Evolutionary conservation across 2,113 vertebrate genomes (phyloP), one percentile per base, ranked within the genome.

Genomic region (Oncorhynchus masou): DNA sequence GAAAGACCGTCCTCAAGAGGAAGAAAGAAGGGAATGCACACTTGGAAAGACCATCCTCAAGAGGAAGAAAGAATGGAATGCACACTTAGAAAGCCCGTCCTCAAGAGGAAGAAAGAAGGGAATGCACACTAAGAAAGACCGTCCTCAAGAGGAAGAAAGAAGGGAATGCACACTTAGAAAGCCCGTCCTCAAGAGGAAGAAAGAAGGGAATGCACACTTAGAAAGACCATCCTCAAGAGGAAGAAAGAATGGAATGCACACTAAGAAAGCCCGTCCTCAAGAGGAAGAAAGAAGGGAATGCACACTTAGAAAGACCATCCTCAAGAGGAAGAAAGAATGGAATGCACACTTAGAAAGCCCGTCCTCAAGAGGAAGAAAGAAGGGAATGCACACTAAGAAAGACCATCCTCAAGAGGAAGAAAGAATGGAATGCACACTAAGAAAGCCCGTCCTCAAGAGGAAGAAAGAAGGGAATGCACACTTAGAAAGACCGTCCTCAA

Each of bases 41-140:
- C 54, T 54, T 5, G 75, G 25, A 70, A 72, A 74, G 49, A 67
- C 16, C 25, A 13, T 67, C 24, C 9, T 62, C 59, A 22, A 22
- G 59, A 67, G 91, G 71, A 87, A 45, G 5, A 31, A 16, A 69
- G 6, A 90, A 59, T 48, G 59, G 39, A 39, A 45, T 3, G 0
- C 25, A 29, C 25, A 67, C 54, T 54, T 5, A 79, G 25, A 70
- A 72, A 74, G 49, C 60, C 16, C 25, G 5, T 67, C 24, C 9
- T 62, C 59, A 22, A 22, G 59, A 67, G 91, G 71, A 87, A 45
- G 5, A 31, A 16, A 69, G 6, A 90, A 59, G 54, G 59, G 39
- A 39, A 45, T 3, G 0, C 25, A 29, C 25, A 67, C 54, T 54
- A 3, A 79, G 25, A 70, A 72, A 74, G 49, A 67, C 16, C 25